These are phyloP conservation scores for Biston stratarius DNA, from an alignment of 2,888 invertebrate genomes.

Conservation along the genomic window DNA sequence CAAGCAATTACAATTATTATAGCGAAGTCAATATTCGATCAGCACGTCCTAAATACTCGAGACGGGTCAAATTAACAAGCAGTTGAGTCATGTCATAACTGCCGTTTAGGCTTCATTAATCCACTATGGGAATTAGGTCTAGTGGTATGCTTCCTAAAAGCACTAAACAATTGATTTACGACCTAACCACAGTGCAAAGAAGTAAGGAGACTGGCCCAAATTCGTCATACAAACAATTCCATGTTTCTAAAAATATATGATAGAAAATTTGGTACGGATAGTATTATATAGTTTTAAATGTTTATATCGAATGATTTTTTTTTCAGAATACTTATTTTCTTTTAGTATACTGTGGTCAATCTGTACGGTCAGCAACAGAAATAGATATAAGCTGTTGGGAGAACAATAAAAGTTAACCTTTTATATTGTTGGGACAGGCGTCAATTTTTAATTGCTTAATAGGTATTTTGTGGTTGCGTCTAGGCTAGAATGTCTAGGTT, in stretches of 20 bases:
- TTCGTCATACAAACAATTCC: neutral
- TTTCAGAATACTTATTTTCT: slow-evolving; percentile 3
- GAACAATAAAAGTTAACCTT: slow-evolving; percentile 20
- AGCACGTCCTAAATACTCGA: slow-evolving; percentile 23
- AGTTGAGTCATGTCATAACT: slow-evolving; percentile 42
- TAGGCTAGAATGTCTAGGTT: slow-evolving; percentile 14
- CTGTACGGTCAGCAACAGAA: slow-evolving; percentile 51
- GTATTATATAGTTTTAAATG: neutral
- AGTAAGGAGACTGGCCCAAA: neutral
- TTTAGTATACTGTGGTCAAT: slow-evolving; percentile 8
- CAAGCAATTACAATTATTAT: neutral
- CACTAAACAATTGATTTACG: slow-evolving; percentile 61
- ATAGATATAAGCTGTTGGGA: slow-evolving; percentile 40
- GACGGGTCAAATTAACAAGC: slow-evolving; percentile 30
- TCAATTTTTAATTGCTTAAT: slow-evolving; percentile 31
- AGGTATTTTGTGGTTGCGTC: slow-evolving; percentile 22
- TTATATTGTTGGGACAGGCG: slow-evolving; percentile 21
- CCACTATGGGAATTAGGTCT: slow-evolving; percentile 63
- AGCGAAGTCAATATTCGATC: slow-evolving; percentile 20
- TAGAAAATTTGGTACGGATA: neutral
- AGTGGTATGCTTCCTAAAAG: slow-evolving; percentile 51
- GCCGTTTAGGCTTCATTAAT: slow-evolving; percentile 57
- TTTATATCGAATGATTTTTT: neutral
- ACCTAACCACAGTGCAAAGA: slow-evolving; percentile 22
- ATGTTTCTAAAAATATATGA: neutral